Base-by-base conservation (phyloP, 2,113 vertebrate species). In the Datnioides undecimradiatus region DNA sequence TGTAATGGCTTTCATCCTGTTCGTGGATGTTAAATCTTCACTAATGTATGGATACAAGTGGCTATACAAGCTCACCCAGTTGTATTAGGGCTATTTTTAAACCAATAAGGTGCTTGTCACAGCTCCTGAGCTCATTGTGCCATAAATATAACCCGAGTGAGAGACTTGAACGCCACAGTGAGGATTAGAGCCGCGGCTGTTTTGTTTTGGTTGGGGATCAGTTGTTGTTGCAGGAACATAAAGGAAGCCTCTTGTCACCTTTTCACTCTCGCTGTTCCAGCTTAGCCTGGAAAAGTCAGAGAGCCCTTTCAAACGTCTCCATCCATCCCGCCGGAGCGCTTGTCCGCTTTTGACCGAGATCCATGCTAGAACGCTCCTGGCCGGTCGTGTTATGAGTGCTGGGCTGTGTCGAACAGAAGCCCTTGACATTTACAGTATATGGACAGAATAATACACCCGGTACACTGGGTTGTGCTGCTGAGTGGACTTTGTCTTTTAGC, bases 21-120 rank as follows among this genome's bases (percentile, higher is more conserved):
- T 52, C 60, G 73, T 34, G 49, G 54, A 17, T 72, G 59, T 88
- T 73, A 73, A 80, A 45, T 70, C 55, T 65, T 45, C n/a, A 33
- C 25, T 16, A 25, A 25, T 74, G 58, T 60, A 67, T 52, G n/a
- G 36, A 76, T 82, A 23, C 40, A 33, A 67, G 73, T 58, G 46
- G 41, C 69, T 45, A 3, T 71, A 40, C 21, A 57, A 64, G 78
- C 71, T 91, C 85, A 82, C 84, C 80, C 76, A 86, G 74, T 90
- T 82, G 78, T 88, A 85, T 90, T 78, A 88, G 77, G 58, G 77
- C 79, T 93, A 90, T 94, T 90, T 93, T 80, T 93, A 93, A 91
- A 81, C 73, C 69, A 71, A 60, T 90, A 90, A 91, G 71, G 76
- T 88, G 87, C 80, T 87, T 90, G 73, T 82, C 64, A 68, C 23